Base-by-base conservation (phyloP, 2,797 vertebrate species). In the Octomys mimax region DNA sequence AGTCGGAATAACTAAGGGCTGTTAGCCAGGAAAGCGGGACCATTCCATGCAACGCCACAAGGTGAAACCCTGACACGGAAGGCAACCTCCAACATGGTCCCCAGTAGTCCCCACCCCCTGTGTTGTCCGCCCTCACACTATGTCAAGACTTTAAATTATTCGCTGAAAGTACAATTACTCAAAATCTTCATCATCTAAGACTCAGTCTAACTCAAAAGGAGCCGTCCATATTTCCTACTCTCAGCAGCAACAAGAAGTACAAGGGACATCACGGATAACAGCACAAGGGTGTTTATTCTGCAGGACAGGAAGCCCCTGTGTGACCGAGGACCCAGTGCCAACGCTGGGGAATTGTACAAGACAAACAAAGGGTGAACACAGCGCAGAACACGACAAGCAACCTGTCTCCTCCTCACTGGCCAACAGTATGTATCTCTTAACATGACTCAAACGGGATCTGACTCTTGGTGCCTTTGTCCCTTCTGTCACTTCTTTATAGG, bases 401-500 rank as follows among this genome's bases (percentile, higher is more conserved):
- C 22, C 46, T 36, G 26, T 18, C 46, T 36, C 33, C 46, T 59
- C 62, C 52, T 75, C 9, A 6, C 31, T 6, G 31, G 61, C 36
- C 28, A 42, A 49, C 21, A 11, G 3, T 5, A 28, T 24, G 2
- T 68, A 2, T 31, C 59, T 93, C 70, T 89, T 70, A 16, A 1
- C 28, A 3, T 5, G 59, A 52, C 42, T 57, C 52, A 49, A 9
- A 11, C 4, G 11, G 22, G 54, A 33, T 75, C 36, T 22, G 7
- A 0, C 36, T 49, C 39, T 85, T 46, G 39, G 19, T 57, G 22
- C n/a, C 86, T 71, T 85, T 62, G 24, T 42, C n/a, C 61, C 39
- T 80, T 71, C 73, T 75, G 80, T 86, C 75, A 26, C 57, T 88
- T 66, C 36, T 88, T 94, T 49, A 31, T 39, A 71, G 73, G 42